phyloP scores from a whole-genome alignment of 1,140 invertebrate genomes.

The Vollenhovia emeryi region DNA sequence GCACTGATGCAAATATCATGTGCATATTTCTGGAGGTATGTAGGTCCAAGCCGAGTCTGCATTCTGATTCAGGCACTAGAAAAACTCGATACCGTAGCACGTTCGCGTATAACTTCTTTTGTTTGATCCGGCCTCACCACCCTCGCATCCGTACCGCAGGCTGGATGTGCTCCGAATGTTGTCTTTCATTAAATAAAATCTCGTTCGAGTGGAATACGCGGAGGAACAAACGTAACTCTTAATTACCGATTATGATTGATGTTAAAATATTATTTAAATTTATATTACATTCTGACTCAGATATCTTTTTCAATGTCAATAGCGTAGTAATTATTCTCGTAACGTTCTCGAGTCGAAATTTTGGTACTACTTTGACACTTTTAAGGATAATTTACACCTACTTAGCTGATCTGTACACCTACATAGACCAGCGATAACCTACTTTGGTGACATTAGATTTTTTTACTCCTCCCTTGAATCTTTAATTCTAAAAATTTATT shows the following conservation, averaged over 20 bases:
- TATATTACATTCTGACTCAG: not conserved
- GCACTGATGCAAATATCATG: slow-evolving; percentile 54
- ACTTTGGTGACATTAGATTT: too few relatives aligned
- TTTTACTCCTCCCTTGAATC: too few relatives aligned
- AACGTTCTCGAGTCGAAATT: too few relatives aligned
- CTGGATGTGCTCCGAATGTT: slow-evolving; percentile 28
- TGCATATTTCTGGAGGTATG: slow-evolving; percentile 40
- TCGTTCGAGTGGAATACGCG: not conserved
- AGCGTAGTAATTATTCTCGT: not conserved
- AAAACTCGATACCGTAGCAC: slow-evolving; percentile 71
- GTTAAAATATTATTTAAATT: not conserved
- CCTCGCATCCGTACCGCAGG: not conserved
- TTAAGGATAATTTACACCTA: too few relatives aligned
- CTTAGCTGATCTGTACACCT: too few relatives aligned
- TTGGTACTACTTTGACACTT: too few relatives aligned
- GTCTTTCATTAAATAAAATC: slow-evolving; percentile 53
- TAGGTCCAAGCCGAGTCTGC: slow-evolving; percentile 48
- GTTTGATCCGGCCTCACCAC: slow-evolving; percentile 49
- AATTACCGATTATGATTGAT: not conserved
- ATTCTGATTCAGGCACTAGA: slow-evolving; percentile 67
- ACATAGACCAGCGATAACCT: too few relatives aligned
- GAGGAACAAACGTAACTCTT: not conserved
- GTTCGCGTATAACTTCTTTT: slow-evolving; percentile 66
- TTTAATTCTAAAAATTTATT: too few relatives aligned
- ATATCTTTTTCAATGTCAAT: not conserved